Base-by-base conservation (phyloP, 2,113 vertebrate genomes). In the Rhipidura dahli region DNA sequence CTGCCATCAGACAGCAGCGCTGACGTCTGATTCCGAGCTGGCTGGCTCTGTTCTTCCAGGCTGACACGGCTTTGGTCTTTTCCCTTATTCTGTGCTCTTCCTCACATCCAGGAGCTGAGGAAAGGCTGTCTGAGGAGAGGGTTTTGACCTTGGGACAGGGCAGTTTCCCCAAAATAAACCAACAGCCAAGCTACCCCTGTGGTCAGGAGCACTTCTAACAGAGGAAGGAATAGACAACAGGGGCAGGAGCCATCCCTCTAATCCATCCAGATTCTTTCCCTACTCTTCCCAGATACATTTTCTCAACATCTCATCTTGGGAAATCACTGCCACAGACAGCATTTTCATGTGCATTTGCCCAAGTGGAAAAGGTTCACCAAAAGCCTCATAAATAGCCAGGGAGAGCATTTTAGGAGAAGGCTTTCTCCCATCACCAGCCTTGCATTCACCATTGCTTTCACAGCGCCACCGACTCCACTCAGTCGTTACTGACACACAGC, bases 401-500 rank as follows among this genome's bases (percentile, higher is more conserved):
- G 37, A 64, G n/a, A 60, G 30, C n/a, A 23, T 49, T 89, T 88
- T 44, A 79, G 60, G 42, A 66, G 63, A 59, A 51, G 13, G 51
- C 51, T 81, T 63, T 82, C 82, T 92, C 79, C 76, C 72, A 68
- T n/a, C 71, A 42, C 13, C 85, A 92, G 86, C 68, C 65, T 31
- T 45, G 72, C n/a, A 77, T 57, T 95, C 80, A 37, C 9, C 5
- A 21, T 11, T 3, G 11, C n/a, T 93, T 90, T 71, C 88, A 78
- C 85, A 81, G 22, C 24, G 44, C 83, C 88, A 93, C 83, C 79
- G 90, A 16, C 61, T 92, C 92, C 92, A 49, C 53, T 92, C 92
- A 54, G 76, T 83, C 35, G 24, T 82, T 88, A 90, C 69, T 94
- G 96, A 94, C 83, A 96, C 50, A 22, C 19, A 94, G 31, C 92